phyloP scores from a whole-genome alignment of 2,113 vertebrate species.

The Canis aureus region DNA sequence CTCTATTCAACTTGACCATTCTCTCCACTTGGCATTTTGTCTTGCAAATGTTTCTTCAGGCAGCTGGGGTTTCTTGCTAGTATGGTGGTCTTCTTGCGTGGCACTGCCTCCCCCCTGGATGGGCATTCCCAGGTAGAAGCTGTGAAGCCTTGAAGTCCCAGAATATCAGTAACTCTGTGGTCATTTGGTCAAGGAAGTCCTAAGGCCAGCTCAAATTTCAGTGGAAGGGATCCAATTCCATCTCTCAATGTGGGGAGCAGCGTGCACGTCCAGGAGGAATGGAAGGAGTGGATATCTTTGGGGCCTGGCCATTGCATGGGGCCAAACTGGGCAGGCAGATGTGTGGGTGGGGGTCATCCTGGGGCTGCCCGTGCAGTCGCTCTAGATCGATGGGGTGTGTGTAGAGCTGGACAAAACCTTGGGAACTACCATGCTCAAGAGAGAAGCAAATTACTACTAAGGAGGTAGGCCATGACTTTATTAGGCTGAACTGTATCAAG shows the following conservation, averaged over 20 bases:
- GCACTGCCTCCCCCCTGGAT: not conserved
- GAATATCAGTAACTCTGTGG: not conserved
- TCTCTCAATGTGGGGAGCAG: not conserved
- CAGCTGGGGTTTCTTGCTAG: not conserved
- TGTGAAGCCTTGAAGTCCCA: not conserved
- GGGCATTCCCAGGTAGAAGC: no score
- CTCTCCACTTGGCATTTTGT: not conserved
- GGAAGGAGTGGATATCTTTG: not conserved
- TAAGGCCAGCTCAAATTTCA: not conserved
- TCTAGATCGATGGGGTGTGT: not conserved
- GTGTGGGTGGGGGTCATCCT: not conserved
- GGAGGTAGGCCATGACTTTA: not conserved
- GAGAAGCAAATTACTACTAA: not conserved
- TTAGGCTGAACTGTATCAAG: not conserved
- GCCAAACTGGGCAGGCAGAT: not conserved
- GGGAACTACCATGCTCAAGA: not conserved
- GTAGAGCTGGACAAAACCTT: not conserved
- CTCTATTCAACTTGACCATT: rapidly evolving
- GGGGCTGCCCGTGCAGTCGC: not conserved
- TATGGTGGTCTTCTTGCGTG: not conserved
- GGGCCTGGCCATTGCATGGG: not conserved
- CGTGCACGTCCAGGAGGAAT: rapidly evolving
- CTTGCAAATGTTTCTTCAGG: not conserved
- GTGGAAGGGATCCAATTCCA: no score
- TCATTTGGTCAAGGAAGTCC: not conserved